These are phyloP conservation scores for Eristalinus sepulchralis DNA, from an alignment of 2,888 invertebrate species.

Conservation along the genomic window DNA sequence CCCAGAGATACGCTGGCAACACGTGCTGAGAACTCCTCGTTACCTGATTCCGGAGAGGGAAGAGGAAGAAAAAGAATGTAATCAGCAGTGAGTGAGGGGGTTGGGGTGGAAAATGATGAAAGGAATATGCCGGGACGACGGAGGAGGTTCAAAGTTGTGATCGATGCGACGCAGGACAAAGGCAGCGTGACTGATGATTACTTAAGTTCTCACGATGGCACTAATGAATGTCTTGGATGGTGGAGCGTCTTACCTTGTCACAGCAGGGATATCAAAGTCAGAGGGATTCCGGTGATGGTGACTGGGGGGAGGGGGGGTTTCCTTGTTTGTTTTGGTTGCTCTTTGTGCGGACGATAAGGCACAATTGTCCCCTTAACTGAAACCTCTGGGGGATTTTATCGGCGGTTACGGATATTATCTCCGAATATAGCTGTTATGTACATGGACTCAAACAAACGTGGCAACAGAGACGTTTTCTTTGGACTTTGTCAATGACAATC, in stretches of 20 bases:
- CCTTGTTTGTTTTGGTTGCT: not conserved
- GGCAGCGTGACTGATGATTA: not conserved
- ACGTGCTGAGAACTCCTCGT: conserved; percentile 89
- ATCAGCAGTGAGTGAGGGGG: conserved; percentile 13
- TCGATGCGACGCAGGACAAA: conserved; percentile 18
- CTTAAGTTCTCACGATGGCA: not conserved
- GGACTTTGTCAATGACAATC: not conserved
- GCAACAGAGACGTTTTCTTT: not conserved
- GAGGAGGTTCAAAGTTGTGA: conserved; percentile 19
- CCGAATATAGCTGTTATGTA: not conserved
- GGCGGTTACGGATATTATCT: not conserved
- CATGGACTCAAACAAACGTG: not conserved
- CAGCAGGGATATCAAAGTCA: not conserved
- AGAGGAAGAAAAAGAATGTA: conserved; percentile 61
- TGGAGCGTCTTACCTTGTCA: not conserved
- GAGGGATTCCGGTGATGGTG: not conserved
- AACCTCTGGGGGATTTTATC: not conserved
- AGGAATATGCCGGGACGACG: not conserved
- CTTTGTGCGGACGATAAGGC: not conserved
- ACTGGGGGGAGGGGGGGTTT: too few species aligned
- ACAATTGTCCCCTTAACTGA: not conserved
- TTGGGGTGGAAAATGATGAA: not conserved
- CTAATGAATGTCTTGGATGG: not conserved
- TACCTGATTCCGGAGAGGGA: conserved; percentile 82
- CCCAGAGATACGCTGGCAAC: conserved; percentile 89